Evolutionary conservation across 2,888 invertebrate genomes (phyloP).

Genomic region (Ectemnius continuus): DNA sequence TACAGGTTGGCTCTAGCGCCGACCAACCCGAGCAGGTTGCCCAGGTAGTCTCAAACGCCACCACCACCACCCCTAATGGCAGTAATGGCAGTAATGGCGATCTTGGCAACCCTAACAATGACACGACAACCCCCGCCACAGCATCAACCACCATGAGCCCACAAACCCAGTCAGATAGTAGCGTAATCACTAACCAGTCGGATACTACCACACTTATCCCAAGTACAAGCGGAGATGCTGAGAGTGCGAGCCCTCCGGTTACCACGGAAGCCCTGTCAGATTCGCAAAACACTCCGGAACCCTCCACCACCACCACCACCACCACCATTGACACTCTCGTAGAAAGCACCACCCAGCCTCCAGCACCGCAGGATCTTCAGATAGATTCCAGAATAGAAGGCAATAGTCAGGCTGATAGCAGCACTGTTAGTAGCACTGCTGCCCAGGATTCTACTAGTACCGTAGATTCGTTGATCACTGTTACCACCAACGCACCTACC

Average conservation of each 20-base stretch:
- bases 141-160: constrained; percentile 54
- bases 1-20: constrained; percentile 52
- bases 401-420: background rate
- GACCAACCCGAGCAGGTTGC: constrained; percentile 68
- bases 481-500: constrained; percentile 15
- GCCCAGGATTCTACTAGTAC: background rate
- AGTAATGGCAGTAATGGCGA: constrained; percentile 61
- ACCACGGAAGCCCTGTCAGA: constrained; percentile 11
- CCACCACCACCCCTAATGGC: too few relatives aligned
- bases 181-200: constrained; percentile 43
- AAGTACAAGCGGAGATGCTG: constrained; percentile 45
- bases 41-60: constrained; percentile 70
- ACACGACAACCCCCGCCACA: constrained; percentile 69
- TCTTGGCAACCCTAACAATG: constrained; percentile 77
- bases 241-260: constrained; percentile 39
- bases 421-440: background rate
- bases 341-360: background rate
- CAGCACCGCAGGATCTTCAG: background rate
- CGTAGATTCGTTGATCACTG: background rate
- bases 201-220: constrained; percentile 56
- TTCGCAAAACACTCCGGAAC: background rate
- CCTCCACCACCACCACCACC: constrained; percentile 20
- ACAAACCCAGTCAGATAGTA: constrained; percentile 60
- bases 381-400: background rate
- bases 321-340: constrained; percentile 11